These are phyloP conservation scores for Amniataba percoides DNA, from an alignment of 2,797 vertebrate genomes.

Conservation along the genomic window DNA sequence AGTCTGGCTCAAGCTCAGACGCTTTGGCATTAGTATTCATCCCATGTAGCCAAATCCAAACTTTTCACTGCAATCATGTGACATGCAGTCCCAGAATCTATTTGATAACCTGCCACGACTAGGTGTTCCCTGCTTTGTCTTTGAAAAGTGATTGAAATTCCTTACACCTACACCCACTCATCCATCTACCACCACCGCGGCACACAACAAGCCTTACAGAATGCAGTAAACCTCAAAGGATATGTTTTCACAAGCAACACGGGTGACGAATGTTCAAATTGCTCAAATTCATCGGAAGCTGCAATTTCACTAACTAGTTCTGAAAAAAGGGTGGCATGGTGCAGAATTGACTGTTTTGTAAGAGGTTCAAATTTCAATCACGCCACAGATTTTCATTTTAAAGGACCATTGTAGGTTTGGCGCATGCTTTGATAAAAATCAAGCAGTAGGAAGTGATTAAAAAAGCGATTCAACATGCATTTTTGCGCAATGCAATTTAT, in stretches of 20 bases:
- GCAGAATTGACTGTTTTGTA: background rate
- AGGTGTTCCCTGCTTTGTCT: constrained; percentile 78
- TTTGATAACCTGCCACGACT: constrained; percentile 77
- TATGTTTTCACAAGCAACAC: constrained; percentile 31
- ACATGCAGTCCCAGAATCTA: constrained; percentile 63
- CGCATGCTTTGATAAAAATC: background rate
- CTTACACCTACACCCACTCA: constrained; percentile 65
- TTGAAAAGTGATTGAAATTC: constrained; percentile 81
- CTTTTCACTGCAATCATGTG: constrained; percentile 72
- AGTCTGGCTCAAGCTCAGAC: constrained; percentile 31
- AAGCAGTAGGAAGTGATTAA: background rate
- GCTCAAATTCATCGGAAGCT: constrained; percentile 19
- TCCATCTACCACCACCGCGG: constrained; percentile 29
- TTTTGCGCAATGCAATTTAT: constrained; percentile 8
- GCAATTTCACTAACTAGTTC: constrained; percentile 17
- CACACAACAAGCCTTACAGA: constrained; percentile 56
- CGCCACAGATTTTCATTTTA: constrained; percentile 11
- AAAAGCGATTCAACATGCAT: background rate
- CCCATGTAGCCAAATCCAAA: constrained; percentile 65
- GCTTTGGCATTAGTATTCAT: constrained; percentile 63
- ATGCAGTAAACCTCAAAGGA: constrained; percentile 51
- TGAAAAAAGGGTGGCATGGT: constrained; percentile 11
- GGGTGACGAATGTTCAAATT: constrained; percentile 1
- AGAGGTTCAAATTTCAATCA: constrained; percentile 3
- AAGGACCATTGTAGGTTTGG: background rate